These are phyloP conservation scores for Caenorhabditis tropicalis DNA, from an alignment of 1,140 invertebrate species.

Conservation along the genomic window DNA sequence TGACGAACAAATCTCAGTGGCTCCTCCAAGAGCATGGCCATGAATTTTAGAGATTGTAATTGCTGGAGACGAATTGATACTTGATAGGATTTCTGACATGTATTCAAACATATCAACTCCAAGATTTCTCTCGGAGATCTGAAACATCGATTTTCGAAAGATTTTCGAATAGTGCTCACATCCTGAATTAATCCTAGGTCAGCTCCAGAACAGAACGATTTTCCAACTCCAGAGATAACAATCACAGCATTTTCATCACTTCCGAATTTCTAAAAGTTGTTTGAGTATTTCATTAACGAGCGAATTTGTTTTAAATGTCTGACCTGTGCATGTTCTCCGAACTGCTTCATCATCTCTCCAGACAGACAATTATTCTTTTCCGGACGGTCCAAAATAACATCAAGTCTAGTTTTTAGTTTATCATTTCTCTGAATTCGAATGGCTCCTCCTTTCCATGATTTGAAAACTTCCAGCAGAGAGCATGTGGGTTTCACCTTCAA, in stretches of 20 bases:
- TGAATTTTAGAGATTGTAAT: conserved; percentile 43
- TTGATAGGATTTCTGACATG: conserved; percentile 23
- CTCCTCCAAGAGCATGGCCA: conserved; percentile 41
- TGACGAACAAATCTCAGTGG: conserved; percentile 37
- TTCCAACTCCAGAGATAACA: conserved; percentile 28
- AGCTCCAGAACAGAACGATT: conserved; percentile 42
- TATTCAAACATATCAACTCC: conserved; percentile 42
- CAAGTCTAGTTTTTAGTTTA: not conserved
- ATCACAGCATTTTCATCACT: not conserved
- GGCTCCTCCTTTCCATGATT: conserved; percentile 7
- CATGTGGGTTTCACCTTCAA: not conserved
- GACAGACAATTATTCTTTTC: conserved; percentile 48
- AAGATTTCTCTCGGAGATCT: conserved; percentile 8
- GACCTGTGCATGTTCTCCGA: conserved; percentile 19
- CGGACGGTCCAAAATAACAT: conserved; percentile 38
- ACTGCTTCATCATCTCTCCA: conserved; percentile 47
- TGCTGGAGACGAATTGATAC: not conserved
- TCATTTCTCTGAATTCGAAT: conserved; percentile 1
- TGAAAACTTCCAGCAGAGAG: not conserved
- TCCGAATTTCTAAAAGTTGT: not conserved
- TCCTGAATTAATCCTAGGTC: conserved; percentile 41
- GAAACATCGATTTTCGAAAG: not conserved
- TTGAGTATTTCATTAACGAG: no score
- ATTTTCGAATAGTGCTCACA: not conserved
- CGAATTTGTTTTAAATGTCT: not conserved